Conservation (phyloP, 2,113 vertebrate genomes). For the Furnarius figulus region DNA sequence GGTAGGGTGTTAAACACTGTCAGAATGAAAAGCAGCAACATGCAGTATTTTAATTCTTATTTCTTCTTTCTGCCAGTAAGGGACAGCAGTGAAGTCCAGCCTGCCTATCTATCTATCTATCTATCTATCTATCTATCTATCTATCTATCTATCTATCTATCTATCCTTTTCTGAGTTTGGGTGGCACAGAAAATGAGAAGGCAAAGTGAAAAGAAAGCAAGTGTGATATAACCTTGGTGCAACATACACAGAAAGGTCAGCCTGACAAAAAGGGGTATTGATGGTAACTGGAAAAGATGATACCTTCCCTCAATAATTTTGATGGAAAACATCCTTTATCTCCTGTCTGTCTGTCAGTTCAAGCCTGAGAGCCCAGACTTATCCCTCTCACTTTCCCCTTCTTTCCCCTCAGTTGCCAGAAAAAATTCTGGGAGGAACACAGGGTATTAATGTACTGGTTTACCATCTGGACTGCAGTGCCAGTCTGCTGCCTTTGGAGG, state of each 20-base stretch:
- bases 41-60: background rate
- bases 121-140: background rate
- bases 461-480: background rate
- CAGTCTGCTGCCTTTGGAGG: background rate
- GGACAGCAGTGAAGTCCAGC: background rate
- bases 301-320: background rate
- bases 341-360: background rate
- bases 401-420: background rate
- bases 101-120: background rate
- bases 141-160: accelerated
- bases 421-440: background rate
- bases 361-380: background rate
- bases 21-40: conserved; percentile 12
- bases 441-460: background rate
- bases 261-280: background rate
- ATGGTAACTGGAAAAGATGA: background rate
- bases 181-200: background rate
- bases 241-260: background rate
- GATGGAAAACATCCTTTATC: background rate
- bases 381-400: background rate
- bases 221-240: background rate
- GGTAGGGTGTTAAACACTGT: conserved; percentile 51
- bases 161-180: background rate
- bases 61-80: conserved; percentile 13
- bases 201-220: background rate